Evolutionary conservation across 1,140 invertebrate species (phyloP).

Genomic region (Sipha flava): DNA sequence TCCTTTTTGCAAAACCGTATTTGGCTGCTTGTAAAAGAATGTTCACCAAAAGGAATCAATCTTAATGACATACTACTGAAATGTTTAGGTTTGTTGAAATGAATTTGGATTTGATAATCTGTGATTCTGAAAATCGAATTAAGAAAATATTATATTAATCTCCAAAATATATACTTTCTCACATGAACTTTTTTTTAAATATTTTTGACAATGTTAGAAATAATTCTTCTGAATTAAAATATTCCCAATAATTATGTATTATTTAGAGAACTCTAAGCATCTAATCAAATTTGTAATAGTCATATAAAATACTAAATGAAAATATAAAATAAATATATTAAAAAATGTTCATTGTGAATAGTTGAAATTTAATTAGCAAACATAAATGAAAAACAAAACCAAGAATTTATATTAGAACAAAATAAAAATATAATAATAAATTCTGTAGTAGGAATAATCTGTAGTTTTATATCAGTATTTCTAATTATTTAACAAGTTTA

Average conservation of each 20-base stretch:
- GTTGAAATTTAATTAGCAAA: background rate
- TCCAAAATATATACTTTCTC: background rate
- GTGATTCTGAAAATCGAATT: background rate
- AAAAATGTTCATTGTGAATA: background rate
- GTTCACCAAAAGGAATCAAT: background rate
- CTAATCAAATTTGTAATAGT: background rate
- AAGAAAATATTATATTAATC: background rate
- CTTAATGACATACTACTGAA: background rate
- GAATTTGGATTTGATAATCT: constrained; percentile 3
- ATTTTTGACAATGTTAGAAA: no score
- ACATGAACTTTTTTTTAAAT: background rate
- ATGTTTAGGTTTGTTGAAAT: constrained; percentile 14
- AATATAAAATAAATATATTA: background rate
- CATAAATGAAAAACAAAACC: background rate
- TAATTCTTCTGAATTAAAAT: no score
- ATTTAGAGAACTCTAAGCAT: no score
- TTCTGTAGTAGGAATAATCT: background rate
- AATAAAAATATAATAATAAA: background rate
- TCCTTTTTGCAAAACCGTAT: background rate
- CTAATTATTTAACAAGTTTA: no score
- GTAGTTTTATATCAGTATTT: background rate
- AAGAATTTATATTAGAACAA: background rate
- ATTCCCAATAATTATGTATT: no score
- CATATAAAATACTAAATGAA: background rate
- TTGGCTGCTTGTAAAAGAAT: background rate